Percentiles rank a stretch among this genome's conserved stretches.
phyloP scores from a whole-genome alignment of 1,140 invertebrate species.

The Drosophila guanche region DNA sequence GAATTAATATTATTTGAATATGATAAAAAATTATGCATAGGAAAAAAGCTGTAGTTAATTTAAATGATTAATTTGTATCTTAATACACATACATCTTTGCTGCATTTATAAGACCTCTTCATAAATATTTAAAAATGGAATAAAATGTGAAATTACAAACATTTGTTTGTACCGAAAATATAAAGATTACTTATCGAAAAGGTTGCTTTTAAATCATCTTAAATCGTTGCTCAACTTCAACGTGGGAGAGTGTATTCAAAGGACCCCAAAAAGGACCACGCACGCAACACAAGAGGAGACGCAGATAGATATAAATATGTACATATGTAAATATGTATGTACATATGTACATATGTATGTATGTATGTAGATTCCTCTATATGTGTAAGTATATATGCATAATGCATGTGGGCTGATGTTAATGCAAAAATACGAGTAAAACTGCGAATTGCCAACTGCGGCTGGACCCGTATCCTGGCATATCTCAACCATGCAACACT shows the following conservation, averaged over 20 bases:
- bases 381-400: conserved; percentile 40
- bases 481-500: too few species aligned
- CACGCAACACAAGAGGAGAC: conserved; percentile 7
- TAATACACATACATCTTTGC: too few species aligned
- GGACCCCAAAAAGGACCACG: conserved; percentile 17
- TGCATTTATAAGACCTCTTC: too few species aligned
- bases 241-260: neutral
- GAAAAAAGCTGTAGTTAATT: too few species aligned
- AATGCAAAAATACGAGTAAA: conserved; percentile 70
- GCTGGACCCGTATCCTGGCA: conserved; percentile 62
- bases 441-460: conserved; percentile 73
- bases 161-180: too few species aligned
- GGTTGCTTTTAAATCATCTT: too few species aligned
- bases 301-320: conserved; percentile 9
- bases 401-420: conserved; percentile 77
- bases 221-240: neutral
- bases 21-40: too few species aligned
- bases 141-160: too few species aligned
- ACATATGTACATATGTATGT: conserved; percentile 24
- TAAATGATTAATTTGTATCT: too few species aligned
- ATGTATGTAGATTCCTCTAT: conserved; percentile 11
- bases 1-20: too few species aligned
- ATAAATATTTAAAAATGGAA: too few species aligned
- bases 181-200: too few species aligned
- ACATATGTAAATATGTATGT: conserved; percentile 2